phyloP scores from a whole-genome alignment of 2,113 vertebrate genomes.

The Malurus elegans region DNA sequence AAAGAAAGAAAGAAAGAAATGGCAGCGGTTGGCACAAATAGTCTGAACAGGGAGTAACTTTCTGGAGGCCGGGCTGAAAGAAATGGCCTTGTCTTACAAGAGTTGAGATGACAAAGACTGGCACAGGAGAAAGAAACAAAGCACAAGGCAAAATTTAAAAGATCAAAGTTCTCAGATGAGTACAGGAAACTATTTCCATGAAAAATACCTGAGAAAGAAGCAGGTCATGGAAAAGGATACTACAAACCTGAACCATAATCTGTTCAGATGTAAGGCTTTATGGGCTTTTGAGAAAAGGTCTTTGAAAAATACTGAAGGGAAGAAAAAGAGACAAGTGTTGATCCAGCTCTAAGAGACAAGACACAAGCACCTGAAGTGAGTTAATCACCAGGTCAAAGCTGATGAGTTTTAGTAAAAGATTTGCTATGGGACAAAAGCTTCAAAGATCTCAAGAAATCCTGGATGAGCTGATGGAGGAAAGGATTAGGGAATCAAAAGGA shows the following conservation, averaged over 20 bases:
- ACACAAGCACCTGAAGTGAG: background rate
- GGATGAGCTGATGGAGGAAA: background rate
- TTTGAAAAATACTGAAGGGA: constrained; percentile 2
- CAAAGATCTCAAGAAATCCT: constrained; percentile 33
- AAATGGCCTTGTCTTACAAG: background rate
- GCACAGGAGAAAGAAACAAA: background rate
- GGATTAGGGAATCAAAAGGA: background rate
- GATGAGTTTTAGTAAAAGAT: background rate
- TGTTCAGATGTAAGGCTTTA: background rate
- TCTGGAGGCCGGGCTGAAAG: background rate
- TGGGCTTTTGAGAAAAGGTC: background rate
- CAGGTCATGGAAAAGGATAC: background rate
- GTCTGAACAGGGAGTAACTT: background rate
- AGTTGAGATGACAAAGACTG: background rate
- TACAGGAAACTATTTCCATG: background rate
- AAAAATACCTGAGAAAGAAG: constrained; percentile 4
- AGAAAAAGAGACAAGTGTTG: background rate
- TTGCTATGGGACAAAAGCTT: background rate
- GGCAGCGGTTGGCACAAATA: background rate
- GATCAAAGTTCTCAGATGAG: background rate
- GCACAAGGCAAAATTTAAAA: background rate
- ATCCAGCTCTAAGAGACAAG: background rate
- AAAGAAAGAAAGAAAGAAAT: background rate
- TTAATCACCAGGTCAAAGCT: background rate
- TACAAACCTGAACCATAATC: background rate